These are phyloP conservation scores for Teleopsis dalmanni DNA, from an alignment of 1,140 invertebrate genomes.

Conservation along the genomic window DNA sequence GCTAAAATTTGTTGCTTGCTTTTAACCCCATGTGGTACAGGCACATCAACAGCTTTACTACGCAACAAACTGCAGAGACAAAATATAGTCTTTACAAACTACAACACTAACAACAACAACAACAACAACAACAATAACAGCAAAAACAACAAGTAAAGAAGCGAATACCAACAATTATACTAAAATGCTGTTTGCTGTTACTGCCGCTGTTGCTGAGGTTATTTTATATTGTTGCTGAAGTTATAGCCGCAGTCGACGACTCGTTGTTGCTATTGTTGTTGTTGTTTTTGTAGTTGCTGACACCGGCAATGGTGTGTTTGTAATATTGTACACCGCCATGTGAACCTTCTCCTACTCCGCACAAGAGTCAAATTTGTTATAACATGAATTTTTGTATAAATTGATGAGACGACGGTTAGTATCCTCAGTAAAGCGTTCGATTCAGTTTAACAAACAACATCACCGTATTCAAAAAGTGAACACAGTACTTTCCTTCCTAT, in stretches of 20 bases:
- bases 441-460: constrained; percentile 42
- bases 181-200: no score
- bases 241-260: neutral
- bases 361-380: no score
- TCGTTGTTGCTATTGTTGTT: constrained; percentile 2
- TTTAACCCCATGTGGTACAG: constrained; percentile 8
- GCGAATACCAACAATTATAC: no score
- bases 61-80: no score
- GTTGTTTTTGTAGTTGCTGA: neutral
- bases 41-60: neutral
- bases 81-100: no score
- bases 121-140: no score
- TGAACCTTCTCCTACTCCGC: constrained; percentile 11
- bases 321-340: constrained; percentile 3
- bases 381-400: constrained; percentile 44
- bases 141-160: no score
- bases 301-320: no score
- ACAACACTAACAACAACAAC: no score
- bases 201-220: constrained; percentile 6
- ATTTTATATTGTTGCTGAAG: neutral
- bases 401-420: constrained; percentile 38
- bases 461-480: constrained; percentile 12
- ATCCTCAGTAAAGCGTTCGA: constrained; percentile 44
- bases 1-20: neutral
- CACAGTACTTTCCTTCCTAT: constrained; percentile 14